phyloP scores from a whole-genome alignment of 2,888 invertebrate species.

The Nomada goodeniana region DNA sequence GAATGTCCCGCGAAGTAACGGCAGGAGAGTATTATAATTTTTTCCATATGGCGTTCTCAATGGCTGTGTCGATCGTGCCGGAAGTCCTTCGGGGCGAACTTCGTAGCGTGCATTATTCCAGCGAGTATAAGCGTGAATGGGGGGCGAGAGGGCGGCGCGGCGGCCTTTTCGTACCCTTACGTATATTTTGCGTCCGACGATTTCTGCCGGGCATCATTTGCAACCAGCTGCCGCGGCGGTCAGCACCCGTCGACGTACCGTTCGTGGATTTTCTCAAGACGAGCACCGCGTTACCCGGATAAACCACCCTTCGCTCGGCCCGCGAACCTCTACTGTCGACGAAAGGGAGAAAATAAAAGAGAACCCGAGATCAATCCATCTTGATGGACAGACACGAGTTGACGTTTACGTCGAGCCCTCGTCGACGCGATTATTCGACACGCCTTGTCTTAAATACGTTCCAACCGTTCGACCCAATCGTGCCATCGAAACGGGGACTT shows the following conservation, averaged over 20 bases:
- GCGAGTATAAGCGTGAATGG: conserved; percentile 14
- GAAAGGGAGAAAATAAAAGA: background rate
- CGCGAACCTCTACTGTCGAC: conserved; percentile 23
- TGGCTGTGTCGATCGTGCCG: conserved; percentile 3
- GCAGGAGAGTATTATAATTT: conserved; percentile 20
- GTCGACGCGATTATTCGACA: background rate
- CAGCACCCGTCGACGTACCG: conserved; percentile 35
- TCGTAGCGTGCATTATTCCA: conserved; percentile 55
- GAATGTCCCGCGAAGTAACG: background rate
- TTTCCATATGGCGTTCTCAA: conserved; percentile 31
- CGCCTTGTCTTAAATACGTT: background rate
- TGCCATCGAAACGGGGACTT: too few species aligned
- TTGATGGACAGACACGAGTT: conserved; percentile 7
- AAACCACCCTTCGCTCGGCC: conserved; percentile 37
- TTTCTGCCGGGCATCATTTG: conserved; percentile 62
- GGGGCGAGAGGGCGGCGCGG: background rate
- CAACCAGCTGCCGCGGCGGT: conserved; percentile 58
- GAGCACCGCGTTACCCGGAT: conserved; percentile 38
- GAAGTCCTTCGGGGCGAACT: conserved; percentile 6
- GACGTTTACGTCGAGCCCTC: background rate
- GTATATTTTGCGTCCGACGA: conserved; percentile 9
- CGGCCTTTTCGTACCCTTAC: conserved; percentile 3
- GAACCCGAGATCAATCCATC: conserved; percentile 6
- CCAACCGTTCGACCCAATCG: background rate
- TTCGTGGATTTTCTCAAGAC: conserved; percentile 55